Evolutionary conservation across 2,888 invertebrate species (phyloP).

Genomic region (Nephrotoma appendiculata): DNA sequence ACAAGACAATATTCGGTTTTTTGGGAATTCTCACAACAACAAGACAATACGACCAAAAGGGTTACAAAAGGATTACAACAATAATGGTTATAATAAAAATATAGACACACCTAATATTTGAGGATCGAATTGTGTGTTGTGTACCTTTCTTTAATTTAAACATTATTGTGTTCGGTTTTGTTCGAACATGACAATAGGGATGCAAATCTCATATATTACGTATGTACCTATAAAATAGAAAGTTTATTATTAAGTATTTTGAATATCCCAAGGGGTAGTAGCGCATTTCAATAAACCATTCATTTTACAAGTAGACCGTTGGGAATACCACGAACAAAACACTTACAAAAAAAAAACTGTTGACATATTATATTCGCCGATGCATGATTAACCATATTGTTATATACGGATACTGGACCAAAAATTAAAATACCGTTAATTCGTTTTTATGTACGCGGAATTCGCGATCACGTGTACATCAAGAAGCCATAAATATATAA

Average conservation of each 20-base stretch:
- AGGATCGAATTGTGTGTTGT: neutral
- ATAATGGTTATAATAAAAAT: neutral
- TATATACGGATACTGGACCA: neutral
- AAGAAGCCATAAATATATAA: neutral
- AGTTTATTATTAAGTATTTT: neutral
- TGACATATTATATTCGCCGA: neutral
- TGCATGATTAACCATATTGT: neutral
- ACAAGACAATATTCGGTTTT: neutral
- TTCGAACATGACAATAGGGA: neutral
- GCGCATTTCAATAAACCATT: neutral
- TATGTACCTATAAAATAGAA: neutral
- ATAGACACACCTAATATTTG: neutral
- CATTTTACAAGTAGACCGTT: neutral
- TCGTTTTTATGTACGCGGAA: no score
- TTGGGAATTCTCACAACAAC: neutral
- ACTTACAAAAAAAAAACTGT: neutral
- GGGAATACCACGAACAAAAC: neutral
- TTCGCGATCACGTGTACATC: no score
- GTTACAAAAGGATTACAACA: neutral
- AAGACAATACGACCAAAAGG: neutral
- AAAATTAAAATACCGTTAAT: neutral
- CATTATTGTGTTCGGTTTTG: neutral
- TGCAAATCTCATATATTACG: neutral
- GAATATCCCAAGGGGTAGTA: neutral
- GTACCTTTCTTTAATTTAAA: neutral